Evolutionary conservation across 2,113 vertebrate species (phyloP), one percentile per base, ranked within the genome.

Genomic region (Pelmatolapia mariae): DNA sequence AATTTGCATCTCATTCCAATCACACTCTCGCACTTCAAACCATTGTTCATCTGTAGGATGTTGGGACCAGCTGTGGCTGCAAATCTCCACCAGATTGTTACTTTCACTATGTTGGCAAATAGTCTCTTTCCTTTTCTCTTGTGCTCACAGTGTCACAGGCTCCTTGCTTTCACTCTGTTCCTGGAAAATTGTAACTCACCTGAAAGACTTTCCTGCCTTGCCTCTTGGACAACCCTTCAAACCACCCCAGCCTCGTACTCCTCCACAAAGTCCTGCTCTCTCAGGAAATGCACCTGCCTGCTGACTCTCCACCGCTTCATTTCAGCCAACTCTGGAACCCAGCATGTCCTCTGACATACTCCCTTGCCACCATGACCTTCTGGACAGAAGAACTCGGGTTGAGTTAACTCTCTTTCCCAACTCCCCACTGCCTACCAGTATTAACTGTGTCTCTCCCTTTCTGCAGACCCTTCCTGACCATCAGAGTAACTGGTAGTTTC

Each of bases 221-320:
- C 13, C 38, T 71, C 38, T 43, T 26, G 66, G 66, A 71, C 5
- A 43, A 24, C 22, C 22, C 66, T 71, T 71, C n/a, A 26, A 71
- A 71, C 38, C 66, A 24, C n/a, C n/a, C 6, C 0, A 71, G 11
- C 33, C 63, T 68, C 0, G 1, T 13, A 22, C 33, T 22, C 29
- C 31, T 66, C 12, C n/a, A 71, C n/a, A 22, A 24, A 43, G 36
- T 43, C 38, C 66, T 13, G 7, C 36, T 40, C n/a, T 3, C 66
- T 24, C 66, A 43, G 66, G n/a, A 4, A 71, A 24, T 3, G 13
- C n/a, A 16, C 1, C 66, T 10, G 12, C 3, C 12, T 24, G 66
- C 38, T 24, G n/a, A 3, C 38, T 71, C 38, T 24, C 29, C 63
- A 68, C n/a, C 9, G 38, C n/a, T 43, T 43, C 12, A 71, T 40